A percentile compares a stretch with the other conserved stretches of the same genome.
Evolutionary conservation across 2,113 vertebrate species (phyloP).

Genomic region (Coreoperca whiteheadi): DNA sequence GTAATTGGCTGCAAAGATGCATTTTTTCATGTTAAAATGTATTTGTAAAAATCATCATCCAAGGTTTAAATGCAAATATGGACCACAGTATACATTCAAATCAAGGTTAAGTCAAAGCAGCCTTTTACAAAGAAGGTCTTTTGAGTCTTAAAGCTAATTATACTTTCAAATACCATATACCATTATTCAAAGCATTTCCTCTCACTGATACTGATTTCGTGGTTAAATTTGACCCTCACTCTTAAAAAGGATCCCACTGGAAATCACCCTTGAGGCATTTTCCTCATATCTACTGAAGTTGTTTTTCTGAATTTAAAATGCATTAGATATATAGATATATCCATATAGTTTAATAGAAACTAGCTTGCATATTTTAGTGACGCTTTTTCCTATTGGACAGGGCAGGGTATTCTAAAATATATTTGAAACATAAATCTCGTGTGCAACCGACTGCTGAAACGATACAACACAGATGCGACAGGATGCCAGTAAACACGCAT

Average conservation of each 20-base stretch:
- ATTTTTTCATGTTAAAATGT: neutral
- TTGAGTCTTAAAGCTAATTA: conserved; percentile 16
- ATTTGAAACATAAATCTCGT: conserved; percentile 21
- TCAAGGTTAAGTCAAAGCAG: conserved; percentile 6
- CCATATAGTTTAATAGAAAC: neutral
- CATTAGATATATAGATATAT: neutral
- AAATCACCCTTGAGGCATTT: conserved; percentile 14
- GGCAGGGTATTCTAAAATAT: neutral
- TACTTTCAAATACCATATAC: conserved; percentile 6
- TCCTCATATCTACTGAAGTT: neutral
- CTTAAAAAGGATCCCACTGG: neutral
- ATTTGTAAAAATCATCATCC: neutral
- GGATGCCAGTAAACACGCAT: conserved; percentile 35
- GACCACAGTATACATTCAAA: neutral
- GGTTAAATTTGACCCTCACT: conserved; percentile 14
- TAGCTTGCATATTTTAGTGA: neutral
- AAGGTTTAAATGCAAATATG: conserved; percentile 14
- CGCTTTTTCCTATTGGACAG: neutral
- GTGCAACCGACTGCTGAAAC: neutral
- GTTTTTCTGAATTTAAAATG: conserved; percentile 6
- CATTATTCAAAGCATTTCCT: conserved; percentile 14
- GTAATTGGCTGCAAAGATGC: neutral
- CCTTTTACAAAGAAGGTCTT: neutral
- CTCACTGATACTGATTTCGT: neutral
- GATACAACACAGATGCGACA: conserved; percentile 20